Percentiles rank a stretch among this genome's conserved stretches.
Evolutionary conservation across 2,888 invertebrate genomes (phyloP).

Genomic region (Neoaliturus tenellus): DNA sequence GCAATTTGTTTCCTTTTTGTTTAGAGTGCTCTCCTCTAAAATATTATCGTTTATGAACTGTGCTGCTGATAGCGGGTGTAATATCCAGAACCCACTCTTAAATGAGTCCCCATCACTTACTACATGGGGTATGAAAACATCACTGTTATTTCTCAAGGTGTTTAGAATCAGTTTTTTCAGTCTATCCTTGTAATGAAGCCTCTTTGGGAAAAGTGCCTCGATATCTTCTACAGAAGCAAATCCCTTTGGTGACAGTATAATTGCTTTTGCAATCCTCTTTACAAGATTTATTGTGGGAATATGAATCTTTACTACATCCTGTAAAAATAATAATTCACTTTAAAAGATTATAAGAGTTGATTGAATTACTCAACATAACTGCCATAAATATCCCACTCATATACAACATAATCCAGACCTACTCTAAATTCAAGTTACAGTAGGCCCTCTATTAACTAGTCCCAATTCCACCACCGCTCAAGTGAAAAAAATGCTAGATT

Average conservation of each 20-base stretch:
- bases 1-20: not conserved
- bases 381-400: no score
- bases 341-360: no score
- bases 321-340: no score
- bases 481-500: no score
- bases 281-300: not conserved
- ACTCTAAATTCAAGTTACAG: no score
- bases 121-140: not conserved
- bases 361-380: no score
- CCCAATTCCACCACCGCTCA: no score
- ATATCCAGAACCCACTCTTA: slow-evolving; percentile 8
- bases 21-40: not conserved
- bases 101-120: not conserved
- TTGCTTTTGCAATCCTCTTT: not conserved
- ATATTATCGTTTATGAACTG: not conserved
- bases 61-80: not conserved
- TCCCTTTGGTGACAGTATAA: not conserved
- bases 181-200: not conserved
- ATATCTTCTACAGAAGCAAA: not conserved
- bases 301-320: no score
- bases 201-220: not conserved
- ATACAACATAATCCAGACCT: no score
- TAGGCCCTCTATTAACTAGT: no score
- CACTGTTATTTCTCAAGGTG: not conserved
- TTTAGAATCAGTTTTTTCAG: not conserved